These are phyloP conservation scores for Hemiprocne comata DNA, from an alignment of 2,113 vertebrate species.

Conservation along the genomic window DNA sequence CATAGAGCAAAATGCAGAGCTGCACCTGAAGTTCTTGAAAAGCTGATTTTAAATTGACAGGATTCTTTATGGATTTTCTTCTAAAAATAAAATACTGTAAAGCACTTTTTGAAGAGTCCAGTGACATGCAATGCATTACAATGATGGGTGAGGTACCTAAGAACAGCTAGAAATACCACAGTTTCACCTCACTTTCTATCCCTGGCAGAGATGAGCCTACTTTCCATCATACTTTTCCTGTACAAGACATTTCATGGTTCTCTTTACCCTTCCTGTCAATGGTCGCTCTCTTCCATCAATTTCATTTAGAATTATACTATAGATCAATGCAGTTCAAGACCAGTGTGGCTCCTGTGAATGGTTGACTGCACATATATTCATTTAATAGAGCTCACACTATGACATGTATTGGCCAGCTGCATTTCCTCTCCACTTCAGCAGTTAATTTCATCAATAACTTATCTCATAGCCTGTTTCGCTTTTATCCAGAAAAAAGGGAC, in stretches of 20 bases:
- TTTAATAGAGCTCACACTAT: slow-evolving; percentile 76
- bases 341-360: slow-evolving; percentile 75
- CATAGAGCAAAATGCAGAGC: background rate
- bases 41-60: background rate
- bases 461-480: slow-evolving; percentile 67
- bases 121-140: background rate
- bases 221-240: slow-evolving; percentile 84
- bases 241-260: slow-evolving; percentile 85
- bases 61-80: background rate
- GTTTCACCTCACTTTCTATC: background rate
- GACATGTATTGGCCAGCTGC: slow-evolving; percentile 73
- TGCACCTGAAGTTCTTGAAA: background rate
- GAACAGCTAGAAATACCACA: background rate
- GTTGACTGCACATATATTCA: slow-evolving; percentile 71
- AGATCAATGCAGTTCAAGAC: slow-evolving; percentile 91
- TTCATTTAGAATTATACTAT: slow-evolving; percentile 92
- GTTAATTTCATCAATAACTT: slow-evolving; percentile 79
- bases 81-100: background rate
- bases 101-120: background rate
- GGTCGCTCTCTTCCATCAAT: slow-evolving; percentile 89
- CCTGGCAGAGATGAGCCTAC: slow-evolving; percentile 70
- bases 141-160: background rate
- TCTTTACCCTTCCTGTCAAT: slow-evolving; percentile 92
- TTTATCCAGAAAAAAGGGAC: slow-evolving; percentile 62
- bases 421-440: slow-evolving; percentile 79